Evolutionary conservation across 2,888 invertebrate genomes (phyloP).

Genomic region (Xylota segnis): DNA sequence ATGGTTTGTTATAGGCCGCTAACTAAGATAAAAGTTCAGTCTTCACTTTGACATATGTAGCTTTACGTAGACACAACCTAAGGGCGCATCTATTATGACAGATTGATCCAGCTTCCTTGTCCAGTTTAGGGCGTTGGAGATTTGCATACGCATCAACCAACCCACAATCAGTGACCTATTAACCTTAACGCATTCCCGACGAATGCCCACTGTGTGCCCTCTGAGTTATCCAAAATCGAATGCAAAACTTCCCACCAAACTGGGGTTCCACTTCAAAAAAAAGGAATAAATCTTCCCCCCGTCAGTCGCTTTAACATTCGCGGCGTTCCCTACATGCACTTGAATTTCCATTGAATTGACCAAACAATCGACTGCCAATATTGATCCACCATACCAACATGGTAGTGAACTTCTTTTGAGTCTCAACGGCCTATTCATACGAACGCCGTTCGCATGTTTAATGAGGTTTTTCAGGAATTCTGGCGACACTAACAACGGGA

Average conservation of each 20-base stretch:
- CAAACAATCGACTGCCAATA: conserved; percentile 51
- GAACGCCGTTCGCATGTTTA: conserved; percentile 51
- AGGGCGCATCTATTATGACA: too few species aligned
- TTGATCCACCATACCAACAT: conserved; percentile 57
- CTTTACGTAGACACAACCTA: too few species aligned
- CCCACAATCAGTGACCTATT: conserved; percentile 28
- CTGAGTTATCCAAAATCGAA: conserved; percentile 24
- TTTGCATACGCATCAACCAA: too few species aligned
- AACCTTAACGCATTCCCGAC: not conserved
- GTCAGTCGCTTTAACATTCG: conserved; percentile 27
- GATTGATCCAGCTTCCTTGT: too few species aligned
- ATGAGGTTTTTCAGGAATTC: conserved; percentile 63
- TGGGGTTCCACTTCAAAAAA: conserved; percentile 1
- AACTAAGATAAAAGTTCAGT: too few species aligned
- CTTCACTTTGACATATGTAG: too few species aligned
- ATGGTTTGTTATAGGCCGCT: too few species aligned
- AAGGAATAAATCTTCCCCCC: not conserved
- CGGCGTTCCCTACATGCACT: conserved; percentile 29
- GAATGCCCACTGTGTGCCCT: conserved; percentile 8
- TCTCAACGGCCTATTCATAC: conserved; percentile 59
- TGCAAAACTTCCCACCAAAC: conserved; percentile 29
- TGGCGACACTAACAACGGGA: conserved; percentile 67
- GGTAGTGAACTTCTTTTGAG: conserved; percentile 69
- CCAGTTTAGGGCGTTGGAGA: too few species aligned
- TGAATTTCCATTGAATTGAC: conserved; percentile 59